Percentiles rank a stretch among this genome's conserved stretches.
Evolutionary conservation across 1,140 invertebrate genomes (phyloP).

Genomic region (Trialeurodes vaporariorum): DNA sequence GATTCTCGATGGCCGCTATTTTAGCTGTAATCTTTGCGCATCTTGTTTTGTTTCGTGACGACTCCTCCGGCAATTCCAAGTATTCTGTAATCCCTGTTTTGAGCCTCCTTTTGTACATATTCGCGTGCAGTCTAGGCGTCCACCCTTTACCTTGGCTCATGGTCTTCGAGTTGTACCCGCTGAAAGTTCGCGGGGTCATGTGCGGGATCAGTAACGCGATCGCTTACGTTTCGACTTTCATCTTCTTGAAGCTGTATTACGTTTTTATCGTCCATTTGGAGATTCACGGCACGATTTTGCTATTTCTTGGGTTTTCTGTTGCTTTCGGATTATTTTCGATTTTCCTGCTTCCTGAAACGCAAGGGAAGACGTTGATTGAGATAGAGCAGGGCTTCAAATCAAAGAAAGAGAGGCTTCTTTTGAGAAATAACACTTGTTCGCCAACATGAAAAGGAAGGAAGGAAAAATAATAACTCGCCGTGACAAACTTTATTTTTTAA

Average conservation of each 20-base stretch:
- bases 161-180: conserved; percentile 33
- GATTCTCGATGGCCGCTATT: not conserved
- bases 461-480: too few relatives aligned
- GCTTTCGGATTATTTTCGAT: conserved; percentile 43
- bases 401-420: not conserved
- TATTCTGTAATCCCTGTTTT: not conserved
- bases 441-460: too few relatives aligned
- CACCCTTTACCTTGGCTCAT: conserved; percentile 35
- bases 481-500: too few relatives aligned
- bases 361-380: conserved; percentile 58
- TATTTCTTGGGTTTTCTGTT: conserved; percentile 10
- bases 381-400: conserved; percentile 39
- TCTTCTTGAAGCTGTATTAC: conserved; percentile 43
- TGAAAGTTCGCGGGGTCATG: conserved; percentile 39
- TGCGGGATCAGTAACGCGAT: conserved; percentile 36
- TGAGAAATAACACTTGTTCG: too few relatives aligned
- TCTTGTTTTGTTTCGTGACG: not conserved
- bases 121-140: conserved; percentile 32
- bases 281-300: not conserved
- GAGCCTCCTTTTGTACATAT: conserved; percentile 29
- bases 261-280: conserved; percentile 20
- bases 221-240: conserved; percentile 40
- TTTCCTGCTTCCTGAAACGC: conserved; percentile 65
- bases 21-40: not conserved
- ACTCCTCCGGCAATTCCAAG: not conserved